Evolutionary conservation across 2,113 vertebrate genomes (phyloP), one percentile per base, ranked within the genome.

Genomic region (Athene cunicularia): DNA sequence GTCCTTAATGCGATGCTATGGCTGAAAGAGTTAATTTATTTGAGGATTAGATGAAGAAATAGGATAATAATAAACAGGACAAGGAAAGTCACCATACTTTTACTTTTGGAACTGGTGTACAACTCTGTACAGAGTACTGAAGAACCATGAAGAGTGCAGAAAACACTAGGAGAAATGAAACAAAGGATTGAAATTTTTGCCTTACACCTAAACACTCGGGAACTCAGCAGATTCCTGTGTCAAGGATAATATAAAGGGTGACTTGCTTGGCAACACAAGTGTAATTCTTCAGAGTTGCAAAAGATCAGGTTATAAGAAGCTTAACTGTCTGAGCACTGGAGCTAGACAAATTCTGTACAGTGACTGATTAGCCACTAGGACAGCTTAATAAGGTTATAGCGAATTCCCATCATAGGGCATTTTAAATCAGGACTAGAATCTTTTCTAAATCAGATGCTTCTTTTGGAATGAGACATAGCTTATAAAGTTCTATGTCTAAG

Each of bases 301-400:
- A 93, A 90, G 88, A 91, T 85, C 56, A 84, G 39, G 81, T 91
- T 64, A 52, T 91, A 95, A 94, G 92, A 66, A 86, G 75, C 41
- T 92, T 90, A 95, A 83, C 53, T 93, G 20, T 66, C 90, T 93
- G 83, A 90, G 83, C 72, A 59, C 60, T 80, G 52, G 49, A 92
- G 47, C 52, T 86, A 75, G 68, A 88, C n/a, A 55, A 86, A 92
- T 88, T 88, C 93, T 81, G 35, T 67, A 19, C 63, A 84, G 55
- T 22, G 56, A 47, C 80, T 52, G 80, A 81, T 86, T 80, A 90
- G 77, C 63, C 28, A 88, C 37, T 52, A 50, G 19, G 35, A 86
- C 37, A 72, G 33, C 70, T 92, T 91, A 84, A 77, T 32, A 60
- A 89, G 13, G 52, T 60, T 89, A 22, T 4, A n/a, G 33, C 37